Conservation (phyloP, 2,888 invertebrate genomes). For the Corythucha ciliata region DNA sequence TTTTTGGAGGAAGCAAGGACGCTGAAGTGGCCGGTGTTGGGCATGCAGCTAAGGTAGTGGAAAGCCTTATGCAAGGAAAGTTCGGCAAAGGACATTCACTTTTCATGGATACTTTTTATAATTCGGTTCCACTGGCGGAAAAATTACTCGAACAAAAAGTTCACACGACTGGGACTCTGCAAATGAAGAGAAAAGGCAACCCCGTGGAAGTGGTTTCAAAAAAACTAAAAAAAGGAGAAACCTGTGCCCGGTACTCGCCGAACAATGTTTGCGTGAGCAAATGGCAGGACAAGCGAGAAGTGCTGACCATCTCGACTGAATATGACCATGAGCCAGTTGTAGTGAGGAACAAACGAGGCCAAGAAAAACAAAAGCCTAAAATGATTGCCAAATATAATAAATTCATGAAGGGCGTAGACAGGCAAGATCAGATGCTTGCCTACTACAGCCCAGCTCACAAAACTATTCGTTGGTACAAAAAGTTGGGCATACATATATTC, state of each 20-base stretch:
- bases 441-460: conserved; percentile 20
- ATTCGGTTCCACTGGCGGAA: conserved; percentile 2
- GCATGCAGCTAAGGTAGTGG: neutral
- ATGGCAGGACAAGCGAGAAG: conserved; percentile 26
- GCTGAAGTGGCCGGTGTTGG: conserved; percentile 3
- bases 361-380: conserved; percentile 15
- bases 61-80: conserved; percentile 17
- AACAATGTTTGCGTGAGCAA: conserved; percentile 17
- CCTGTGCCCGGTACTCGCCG: neutral
- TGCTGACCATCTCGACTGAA: conserved; percentile 20
- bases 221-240: conserved; percentile 12
- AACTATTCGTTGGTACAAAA: conserved; percentile 7
- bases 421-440: conserved; percentile 23
- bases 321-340: conserved; percentile 18
- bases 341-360: conserved; percentile 13
- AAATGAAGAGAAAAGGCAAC: neutral
- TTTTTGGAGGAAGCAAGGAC: conserved; percentile 32
- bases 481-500: no score
- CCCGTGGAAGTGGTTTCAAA: conserved; percentile 2
- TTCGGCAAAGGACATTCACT: conserved; percentile 24
- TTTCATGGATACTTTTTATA: conserved; percentile 24
- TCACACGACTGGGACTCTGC: no score
- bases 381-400: conserved; percentile 15
- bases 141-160: no score
- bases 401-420: conserved; percentile 22